A percentile compares a stretch with the other conserved stretches of the same genome.
These are phyloP conservation scores for Hipposideros larvatus DNA, from an alignment of 2,797 vertebrate genomes.

Conservation along the genomic window DNA sequence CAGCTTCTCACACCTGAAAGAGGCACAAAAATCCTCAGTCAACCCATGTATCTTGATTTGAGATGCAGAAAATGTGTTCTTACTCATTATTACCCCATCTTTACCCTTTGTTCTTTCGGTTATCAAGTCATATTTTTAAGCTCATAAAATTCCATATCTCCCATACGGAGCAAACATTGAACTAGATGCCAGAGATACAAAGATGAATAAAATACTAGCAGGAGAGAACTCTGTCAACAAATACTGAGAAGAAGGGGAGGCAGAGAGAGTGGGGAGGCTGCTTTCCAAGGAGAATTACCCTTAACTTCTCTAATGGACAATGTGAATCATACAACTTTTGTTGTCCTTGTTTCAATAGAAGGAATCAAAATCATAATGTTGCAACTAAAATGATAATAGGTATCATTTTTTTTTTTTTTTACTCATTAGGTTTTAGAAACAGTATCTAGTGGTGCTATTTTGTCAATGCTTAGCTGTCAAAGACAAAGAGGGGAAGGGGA, in stretches of 20 bases:
- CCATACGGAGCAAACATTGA: background rate
- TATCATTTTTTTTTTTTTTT: background rate
- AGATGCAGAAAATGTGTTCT: conserved; percentile 7
- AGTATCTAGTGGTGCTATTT: background rate
- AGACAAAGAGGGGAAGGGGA: background rate
- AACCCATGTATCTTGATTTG: background rate
- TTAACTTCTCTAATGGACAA: background rate
- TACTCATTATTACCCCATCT: background rate
- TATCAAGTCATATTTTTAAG: conserved; percentile 29
- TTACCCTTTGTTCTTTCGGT: background rate
- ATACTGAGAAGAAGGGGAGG: background rate
- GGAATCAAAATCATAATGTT: background rate
- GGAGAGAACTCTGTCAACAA: conserved; percentile 11
- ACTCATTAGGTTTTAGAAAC: background rate
- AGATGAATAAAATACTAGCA: conserved; percentile 16
- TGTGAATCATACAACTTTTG: background rate
- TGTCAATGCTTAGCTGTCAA: background rate
- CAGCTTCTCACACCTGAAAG: background rate
- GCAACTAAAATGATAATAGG: background rate
- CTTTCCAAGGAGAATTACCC: background rate
- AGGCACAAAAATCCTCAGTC: background rate
- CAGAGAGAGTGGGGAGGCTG: background rate
- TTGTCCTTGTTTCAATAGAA: background rate
- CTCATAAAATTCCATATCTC: background rate
- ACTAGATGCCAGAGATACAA: background rate